A percentile compares a stretch with the other conserved stretches of the same genome.
These are phyloP conservation scores for Heterochromis multidens DNA, from an alignment of 2,113 vertebrate genomes.

Conservation along the genomic window DNA sequence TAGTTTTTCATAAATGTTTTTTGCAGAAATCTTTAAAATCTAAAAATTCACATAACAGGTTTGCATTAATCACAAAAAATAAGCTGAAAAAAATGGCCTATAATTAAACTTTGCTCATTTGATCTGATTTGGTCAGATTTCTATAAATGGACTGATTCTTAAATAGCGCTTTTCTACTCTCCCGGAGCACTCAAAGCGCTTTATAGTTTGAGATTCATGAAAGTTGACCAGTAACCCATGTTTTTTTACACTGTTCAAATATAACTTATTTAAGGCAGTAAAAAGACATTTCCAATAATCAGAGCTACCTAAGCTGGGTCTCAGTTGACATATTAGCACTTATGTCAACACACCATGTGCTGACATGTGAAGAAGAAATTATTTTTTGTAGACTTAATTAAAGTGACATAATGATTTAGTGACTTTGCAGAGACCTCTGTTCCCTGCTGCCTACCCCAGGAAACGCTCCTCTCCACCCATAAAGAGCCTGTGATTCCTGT, in stretches of 20 bases:
- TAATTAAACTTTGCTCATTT: too few species aligned
- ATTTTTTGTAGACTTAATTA: background rate
- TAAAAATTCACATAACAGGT: too few species aligned
- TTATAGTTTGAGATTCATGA: background rate
- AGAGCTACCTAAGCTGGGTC: background rate
- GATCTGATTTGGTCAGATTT: background rate
- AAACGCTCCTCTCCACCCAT: background rate
- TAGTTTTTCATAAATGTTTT: too few species aligned
- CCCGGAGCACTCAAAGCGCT: too few species aligned
- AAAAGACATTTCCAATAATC: background rate
- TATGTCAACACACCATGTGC: background rate
- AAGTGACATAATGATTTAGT: constrained; percentile 30
- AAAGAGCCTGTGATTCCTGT: constrained; percentile 23
- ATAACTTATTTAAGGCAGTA: background rate
- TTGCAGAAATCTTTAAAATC: too few species aligned
- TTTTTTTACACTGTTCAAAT: background rate
- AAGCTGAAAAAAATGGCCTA: too few species aligned
- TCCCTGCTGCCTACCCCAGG: constrained; percentile 8
- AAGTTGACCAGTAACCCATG: background rate
- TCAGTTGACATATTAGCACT: background rate
- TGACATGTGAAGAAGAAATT: background rate
- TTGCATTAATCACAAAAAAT: too few species aligned
- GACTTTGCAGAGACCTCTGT: constrained; percentile 8
- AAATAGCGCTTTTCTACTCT: too few species aligned
- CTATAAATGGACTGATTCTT: too few species aligned